Base-by-base conservation (phyloP, 2,113 vertebrate species). In the Hypomesus transpacificus region DNA sequence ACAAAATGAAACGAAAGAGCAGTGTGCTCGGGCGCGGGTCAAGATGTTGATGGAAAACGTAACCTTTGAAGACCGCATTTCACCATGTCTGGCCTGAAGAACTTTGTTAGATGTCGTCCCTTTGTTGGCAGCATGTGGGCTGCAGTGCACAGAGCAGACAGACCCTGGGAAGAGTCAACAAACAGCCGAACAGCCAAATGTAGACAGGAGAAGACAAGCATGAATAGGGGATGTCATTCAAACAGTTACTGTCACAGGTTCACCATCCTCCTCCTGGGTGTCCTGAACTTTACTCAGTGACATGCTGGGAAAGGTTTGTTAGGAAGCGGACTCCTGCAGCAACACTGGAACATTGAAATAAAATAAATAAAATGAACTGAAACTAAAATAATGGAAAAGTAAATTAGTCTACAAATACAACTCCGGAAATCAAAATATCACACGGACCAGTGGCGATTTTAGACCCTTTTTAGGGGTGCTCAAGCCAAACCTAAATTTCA, bases 121-220 rank as follows among this genome's bases (percentile, higher is more conserved):
- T 46, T 53, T 69, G 69, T 63, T 60, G 66, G 75, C 78, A 70
- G 73, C 66, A 63, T 56, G 21, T 74, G 67, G 61, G 66, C 74
- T 71, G 68, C 74, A 71, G 69, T 69, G 74, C 74, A 79, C 79
- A 86, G 82, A 71, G 73, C 75, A 76, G 79, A n/a, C 17, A 79
- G 75, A 51, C 79, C 83, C 85, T 92, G 91, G 89, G 91, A 92
- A 92, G 90, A 83, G 88, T 91, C 90, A 91, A 92, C 87, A 92
- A 79, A 69, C 24, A 14, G 64, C 74, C 21, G 9, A 21, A 34
- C 31, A 34, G 31, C 24, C 24, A 3, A 26, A 26, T 26, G 24
- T 26, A 18, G 68, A 53, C 71, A 74, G 73, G 76, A 88, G 81
- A 83, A 75, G 77, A 74, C 78, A 75, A 69, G 69, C 71, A 76